Percentiles rank a stretch among this genome's conserved stretches.
Evolutionary conservation across 2,888 invertebrate genomes (phyloP).

Genomic region (Chesias legatella): DNA sequence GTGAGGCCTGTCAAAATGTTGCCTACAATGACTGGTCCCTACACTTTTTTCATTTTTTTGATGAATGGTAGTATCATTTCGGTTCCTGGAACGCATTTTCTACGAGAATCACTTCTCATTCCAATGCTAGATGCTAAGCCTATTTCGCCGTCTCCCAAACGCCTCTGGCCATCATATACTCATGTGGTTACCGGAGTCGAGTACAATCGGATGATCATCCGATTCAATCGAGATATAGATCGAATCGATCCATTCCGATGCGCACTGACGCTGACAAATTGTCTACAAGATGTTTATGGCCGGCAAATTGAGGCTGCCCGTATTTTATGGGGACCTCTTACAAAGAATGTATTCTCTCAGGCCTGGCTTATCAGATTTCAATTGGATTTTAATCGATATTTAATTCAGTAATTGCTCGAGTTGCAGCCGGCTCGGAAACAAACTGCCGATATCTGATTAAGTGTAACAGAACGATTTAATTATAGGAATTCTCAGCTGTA

Average conservation of each 20-base stretch:
- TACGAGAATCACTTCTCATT: too few relatives aligned
- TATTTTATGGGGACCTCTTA: slow-evolving; percentile 54
- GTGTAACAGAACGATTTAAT: too few relatives aligned
- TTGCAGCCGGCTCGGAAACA: too few relatives aligned
- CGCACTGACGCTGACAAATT: slow-evolving; percentile 74
- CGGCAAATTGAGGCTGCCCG: slow-evolving; percentile 69
- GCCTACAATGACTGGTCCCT: too few relatives aligned
- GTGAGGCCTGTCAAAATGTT: too few relatives aligned
- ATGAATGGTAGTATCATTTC: too few relatives aligned
- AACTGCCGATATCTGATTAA: too few relatives aligned
- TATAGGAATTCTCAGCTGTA: too few relatives aligned
- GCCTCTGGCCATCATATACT: neutral
- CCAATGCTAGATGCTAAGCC: too few relatives aligned
- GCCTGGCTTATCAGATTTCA: slow-evolving; percentile 40
- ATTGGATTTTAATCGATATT: slow-evolving; percentile 38
- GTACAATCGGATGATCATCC: slow-evolving; percentile 58
- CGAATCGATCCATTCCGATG: slow-evolving; percentile 61
- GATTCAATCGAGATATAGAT: slow-evolving; percentile 65
- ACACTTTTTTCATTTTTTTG: too few relatives aligned
- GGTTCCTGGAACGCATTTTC: too few relatives aligned
- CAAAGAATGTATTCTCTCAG: slow-evolving; percentile 35
- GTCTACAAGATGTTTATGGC: slow-evolving; percentile 59
- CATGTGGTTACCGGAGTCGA: slow-evolving; percentile 25
- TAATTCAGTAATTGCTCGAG: slow-evolving; percentile 22
- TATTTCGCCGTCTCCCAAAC: neutral